Evolutionary conservation across 1,140 invertebrate species (phyloP), one percentile per base, ranked within the genome.

Genomic region (Drosophila pectinifera): DNA sequence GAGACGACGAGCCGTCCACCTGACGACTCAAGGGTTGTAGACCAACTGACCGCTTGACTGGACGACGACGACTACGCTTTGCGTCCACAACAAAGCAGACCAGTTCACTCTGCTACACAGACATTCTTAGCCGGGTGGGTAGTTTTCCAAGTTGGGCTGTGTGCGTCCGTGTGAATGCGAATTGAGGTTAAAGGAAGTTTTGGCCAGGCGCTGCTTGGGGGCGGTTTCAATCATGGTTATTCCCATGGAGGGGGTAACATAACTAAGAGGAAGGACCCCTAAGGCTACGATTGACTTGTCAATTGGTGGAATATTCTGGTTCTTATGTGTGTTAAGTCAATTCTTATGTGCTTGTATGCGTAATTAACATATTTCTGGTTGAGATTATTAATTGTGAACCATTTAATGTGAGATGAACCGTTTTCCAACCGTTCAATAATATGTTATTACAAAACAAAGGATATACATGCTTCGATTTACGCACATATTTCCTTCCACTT

Each of bases 101-200:
- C 63, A 58, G 8, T 24, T 36, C 38, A 38, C 55, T 69, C 36
- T 36, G 26, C 45, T 45, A 55, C 59, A 42, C 68, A 73, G 57
- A 46, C 64, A 58, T 73, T 65, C 59, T 49, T 41, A 39, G 67
- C 69, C 68, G 85, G 78, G 81, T 61, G 85, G 78, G 81, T 90
- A 82, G 81, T 85, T 90, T 80, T 73, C 46, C 51, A 42, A 48
- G 36, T 51, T 24, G 48, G 31, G 45, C n/a, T 36, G 76, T 80
- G 64, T 73, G 53, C 56, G 59, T 64, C 51, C 57, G 45, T 65
- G 55, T 76, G 69, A 55, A 62, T 84, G 46, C 76, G 78, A 88
- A 91, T 84, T 91, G 90, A 91, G 90, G 90, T 91, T 91, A 91
- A 91, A 91, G 90, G 90, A 91, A 91, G 86, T 90, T 83, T 73